A percentile compares a stretch with the other conserved stretches of the same genome.
Evolutionary conservation across 1,140 invertebrate species (phyloP).

Genomic region (Augochlora pura): DNA sequence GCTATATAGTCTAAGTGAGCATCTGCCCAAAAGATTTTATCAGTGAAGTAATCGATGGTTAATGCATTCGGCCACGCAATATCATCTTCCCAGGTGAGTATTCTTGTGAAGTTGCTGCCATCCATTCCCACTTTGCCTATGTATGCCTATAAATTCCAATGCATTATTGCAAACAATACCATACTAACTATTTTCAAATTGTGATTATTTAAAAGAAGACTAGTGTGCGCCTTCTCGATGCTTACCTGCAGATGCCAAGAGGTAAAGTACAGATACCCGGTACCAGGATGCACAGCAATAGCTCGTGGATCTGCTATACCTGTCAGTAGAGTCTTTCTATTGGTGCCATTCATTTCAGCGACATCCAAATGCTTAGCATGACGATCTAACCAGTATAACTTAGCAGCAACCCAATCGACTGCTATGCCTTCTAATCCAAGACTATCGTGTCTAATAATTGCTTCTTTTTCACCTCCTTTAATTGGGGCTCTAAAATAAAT

Average conservation of each 20-base stretch:
- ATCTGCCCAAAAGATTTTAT: constrained; percentile 97
- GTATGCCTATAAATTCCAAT: constrained; percentile 85
- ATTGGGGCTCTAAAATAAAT: constrained; percentile 69
- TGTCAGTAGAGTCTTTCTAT: constrained; percentile 91
- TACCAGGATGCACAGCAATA: constrained; percentile 96
- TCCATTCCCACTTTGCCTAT: constrained; percentile 99
- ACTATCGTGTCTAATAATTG: constrained; percentile 95
- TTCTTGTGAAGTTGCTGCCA: constrained; percentile 93
- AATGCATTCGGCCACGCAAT: constrained; percentile 99
- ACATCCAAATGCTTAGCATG: constrained; percentile 97
- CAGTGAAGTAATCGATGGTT: constrained; percentile 97
- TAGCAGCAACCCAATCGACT: constrained; percentile 97
- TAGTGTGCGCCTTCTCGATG: neutral
- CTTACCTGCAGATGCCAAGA: constrained; percentile 93
- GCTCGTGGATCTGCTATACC: constrained; percentile 95
- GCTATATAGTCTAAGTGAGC: constrained; percentile 99
- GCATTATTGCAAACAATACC: neutral
- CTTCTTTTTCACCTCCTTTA: constrained; percentile 84
- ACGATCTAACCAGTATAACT: constrained; percentile 98
- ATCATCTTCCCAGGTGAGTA: constrained; percentile 95
- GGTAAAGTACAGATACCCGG: constrained; percentile 96
- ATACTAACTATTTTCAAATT: neutral
- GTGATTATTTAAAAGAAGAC: neutral
- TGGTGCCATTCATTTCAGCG: constrained; percentile 94
- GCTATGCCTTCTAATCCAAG: constrained; percentile 97